A percentile compares a stretch with the other conserved stretches of the same genome.
Evolutionary conservation across 2,113 vertebrate species (phyloP).

Genomic region (Phylloscopus trochiloides): DNA sequence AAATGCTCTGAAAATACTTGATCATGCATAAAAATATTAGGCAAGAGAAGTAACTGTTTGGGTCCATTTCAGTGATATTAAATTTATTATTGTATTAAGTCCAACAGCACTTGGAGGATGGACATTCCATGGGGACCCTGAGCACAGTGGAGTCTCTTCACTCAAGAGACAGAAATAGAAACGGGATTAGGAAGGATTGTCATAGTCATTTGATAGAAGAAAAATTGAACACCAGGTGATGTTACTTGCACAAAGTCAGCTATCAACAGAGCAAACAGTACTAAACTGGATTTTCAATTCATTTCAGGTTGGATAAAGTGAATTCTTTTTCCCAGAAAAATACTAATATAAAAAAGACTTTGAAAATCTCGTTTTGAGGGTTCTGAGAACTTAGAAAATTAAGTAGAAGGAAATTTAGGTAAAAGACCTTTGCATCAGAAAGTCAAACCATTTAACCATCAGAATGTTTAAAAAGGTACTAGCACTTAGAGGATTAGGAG

Average conservation of each 20-base stretch:
- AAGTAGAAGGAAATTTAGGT: background rate
- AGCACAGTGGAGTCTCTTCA: background rate
- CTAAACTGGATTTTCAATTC: background rate
- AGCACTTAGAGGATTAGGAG: background rate
- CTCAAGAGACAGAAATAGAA: background rate
- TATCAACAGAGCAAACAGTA: background rate
- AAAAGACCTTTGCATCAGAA: background rate
- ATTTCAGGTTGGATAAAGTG: background rate
- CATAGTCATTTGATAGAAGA: background rate
- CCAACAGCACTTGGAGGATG: background rate
- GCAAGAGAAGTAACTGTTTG: background rate
- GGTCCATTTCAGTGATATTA: background rate
- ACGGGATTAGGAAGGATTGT: background rate
- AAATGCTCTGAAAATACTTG: background rate
- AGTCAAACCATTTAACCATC: background rate
- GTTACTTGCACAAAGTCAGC: background rate
- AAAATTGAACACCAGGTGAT: background rate
- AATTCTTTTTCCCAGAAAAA: background rate
- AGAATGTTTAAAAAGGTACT: background rate
- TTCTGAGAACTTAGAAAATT: background rate
- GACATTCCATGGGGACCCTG: background rate
- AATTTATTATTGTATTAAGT: background rate
- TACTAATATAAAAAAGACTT: background rate
- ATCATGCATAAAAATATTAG: background rate
- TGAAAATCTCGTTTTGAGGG: background rate